Evolutionary conservation across 2,797 vertebrate species (phyloP), one percentile per base, ranked within the genome.

Genomic region (Vultur gryphus): DNA sequence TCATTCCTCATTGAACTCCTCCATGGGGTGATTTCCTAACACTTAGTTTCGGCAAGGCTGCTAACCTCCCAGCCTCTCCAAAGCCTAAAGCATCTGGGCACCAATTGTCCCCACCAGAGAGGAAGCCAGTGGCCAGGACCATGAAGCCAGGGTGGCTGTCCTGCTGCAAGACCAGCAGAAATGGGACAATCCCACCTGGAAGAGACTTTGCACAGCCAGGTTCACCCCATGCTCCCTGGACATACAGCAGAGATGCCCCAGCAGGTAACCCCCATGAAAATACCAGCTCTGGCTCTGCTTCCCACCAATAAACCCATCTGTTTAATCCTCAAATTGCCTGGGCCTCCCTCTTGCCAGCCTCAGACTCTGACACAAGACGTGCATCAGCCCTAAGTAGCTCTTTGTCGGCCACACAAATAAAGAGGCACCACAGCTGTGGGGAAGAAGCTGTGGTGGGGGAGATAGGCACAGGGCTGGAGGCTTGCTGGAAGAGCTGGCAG

Each of bases 281-380:
- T 24, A 43, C 16, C 43, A 29, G 6, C 37, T 21, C 39, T 81
- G 59, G 28, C 59, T 84, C 41, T 87, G 29, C 41, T 80, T 85
- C 73, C 41, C 39, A 37, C 46, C 43, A 48, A 93, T 33, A 87
- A 95, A 93, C 54, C 37, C 46, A n/a, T 37, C 73, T 62, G 46
- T 81, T 94, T 83, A 89, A 93, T 91, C 51, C 81, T 84, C 78
- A 92, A 6, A 79, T 71, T 87, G 58, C 86, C 65, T 69, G 54
- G 8, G 4, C 9, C 21, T 90, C 49, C 24, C 18, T 94, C 51
- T 72, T 91, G 88, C 86, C 75, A 89, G 43, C 64, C 54, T 72
- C 86, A 94, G 95, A 67, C 75, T 90, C 39, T 55, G 17, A 25
- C 76, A 89, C 84, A 87, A 91, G 66, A 59, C 0, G 2, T 59